Evolutionary conservation across 2,888 invertebrate species (phyloP).

Genomic region (Catocala fraxini): DNA sequence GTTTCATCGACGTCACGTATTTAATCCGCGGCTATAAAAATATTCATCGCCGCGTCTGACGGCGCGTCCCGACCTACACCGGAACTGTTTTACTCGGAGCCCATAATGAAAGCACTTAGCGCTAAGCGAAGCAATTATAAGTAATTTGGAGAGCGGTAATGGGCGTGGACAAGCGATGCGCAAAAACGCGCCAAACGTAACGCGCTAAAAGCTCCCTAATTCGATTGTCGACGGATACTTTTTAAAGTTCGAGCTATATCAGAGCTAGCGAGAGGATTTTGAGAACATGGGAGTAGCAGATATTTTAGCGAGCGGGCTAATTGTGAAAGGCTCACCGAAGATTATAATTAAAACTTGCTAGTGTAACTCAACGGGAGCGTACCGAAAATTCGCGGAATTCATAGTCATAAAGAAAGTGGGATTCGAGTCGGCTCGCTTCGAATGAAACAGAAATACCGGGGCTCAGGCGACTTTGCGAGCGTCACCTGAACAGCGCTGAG

Average conservation of each 20-base stretch:
- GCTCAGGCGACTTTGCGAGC: conserved; percentile 82
- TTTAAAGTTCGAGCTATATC: conserved; percentile 68
- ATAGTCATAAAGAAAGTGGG: conserved; percentile 83
- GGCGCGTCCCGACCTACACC: conserved; percentile 68
- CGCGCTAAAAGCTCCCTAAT: conserved; percentile 87
- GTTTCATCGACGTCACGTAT: conserved; percentile 37
- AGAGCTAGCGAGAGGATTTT: conserved; percentile 42
- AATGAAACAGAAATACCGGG: conserved; percentile 80
- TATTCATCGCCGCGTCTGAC: conserved; percentile 66
- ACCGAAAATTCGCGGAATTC: conserved; percentile 75
- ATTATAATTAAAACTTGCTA: conserved; percentile 79
- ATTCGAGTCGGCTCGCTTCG: conserved; percentile 68
- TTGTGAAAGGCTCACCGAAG: conserved; percentile 68
- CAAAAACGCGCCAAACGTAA: conserved; percentile 85
- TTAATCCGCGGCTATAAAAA: conserved; percentile 57
- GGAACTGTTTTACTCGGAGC: conserved; percentile 73
- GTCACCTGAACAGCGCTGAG: conserved; percentile 86
- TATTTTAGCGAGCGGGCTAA: conserved; percentile 61
- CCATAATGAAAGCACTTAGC: conserved; percentile 87
- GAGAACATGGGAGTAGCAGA: conserved; percentile 38
- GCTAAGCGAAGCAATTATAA: conserved; percentile 87
- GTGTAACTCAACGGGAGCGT: conserved; percentile 62
- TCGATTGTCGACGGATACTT: conserved; percentile 83
- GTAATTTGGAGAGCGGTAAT: conserved; percentile 85
- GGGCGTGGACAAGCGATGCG: conserved; percentile 84